Evolutionary conservation across 2,888 invertebrate species (phyloP), one percentile per base, ranked within the genome.

Genomic region (Stenichneumon culpator): DNA sequence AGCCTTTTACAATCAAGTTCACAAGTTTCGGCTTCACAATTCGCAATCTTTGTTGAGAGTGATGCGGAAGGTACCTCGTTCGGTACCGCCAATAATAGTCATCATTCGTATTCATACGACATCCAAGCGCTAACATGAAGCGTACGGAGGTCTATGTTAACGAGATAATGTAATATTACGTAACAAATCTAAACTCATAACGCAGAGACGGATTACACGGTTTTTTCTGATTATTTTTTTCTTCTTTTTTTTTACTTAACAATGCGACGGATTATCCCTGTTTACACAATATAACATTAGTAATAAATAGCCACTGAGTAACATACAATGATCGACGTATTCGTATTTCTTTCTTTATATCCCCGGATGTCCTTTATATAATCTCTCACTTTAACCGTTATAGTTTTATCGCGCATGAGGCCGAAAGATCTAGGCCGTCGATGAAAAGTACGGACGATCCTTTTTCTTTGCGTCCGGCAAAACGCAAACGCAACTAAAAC

Each of bases 291-390:
- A 86, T 87, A 86, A 83, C 82, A 88, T 82, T 86, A 88, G 79
- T 83, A 86, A 84, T 87, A 87, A 88, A 88, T 86, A 87, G 87
- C 87, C 87, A 88, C 87, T 86, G 83, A 77, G 82, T 86, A 83
- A 77, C 72, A 78, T 73, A 79, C 72, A 68, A 84, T 44, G 57
- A 84, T 83, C 74, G 68, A 79, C 68, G 79, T 86, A 83, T 73
- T 73, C 50, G 44, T 67, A 82, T 72, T 16, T 57, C 11, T 25
- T 74, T 52, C 54, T 19, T 63, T 69, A 16, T 47, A 19, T 79
- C 36, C 60, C 36, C 32, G n/a, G 22, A 63, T 60, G 36, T 54
- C 72, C 22, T 57, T 63, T 79, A 22, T 32, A 52, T 22, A 50
- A 83, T 83, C 75, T 79, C 16, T 25, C 68, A 63, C 75, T 68